Evolutionary conservation across 2,888 invertebrate genomes (phyloP), one percentile per base, ranked within the genome.

Genomic region (Magallana nippona): DNA sequence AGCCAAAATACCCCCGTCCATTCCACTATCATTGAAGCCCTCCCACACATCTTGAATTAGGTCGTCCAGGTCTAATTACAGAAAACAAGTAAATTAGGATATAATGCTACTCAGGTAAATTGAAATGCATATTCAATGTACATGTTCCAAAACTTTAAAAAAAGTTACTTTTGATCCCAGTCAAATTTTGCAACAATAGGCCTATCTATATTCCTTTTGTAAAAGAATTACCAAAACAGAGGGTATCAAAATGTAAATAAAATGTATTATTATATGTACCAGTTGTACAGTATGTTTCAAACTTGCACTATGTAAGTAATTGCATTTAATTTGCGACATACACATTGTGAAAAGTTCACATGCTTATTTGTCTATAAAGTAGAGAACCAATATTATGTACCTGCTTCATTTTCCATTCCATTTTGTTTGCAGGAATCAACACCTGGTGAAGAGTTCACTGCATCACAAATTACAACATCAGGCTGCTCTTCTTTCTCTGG

Each of bases 1-100:
- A 1, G 55, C 55, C 32, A 56, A 58, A 2, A 71, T 55, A 55
- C 55, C 55, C 22, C 79, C 84, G 81, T 71, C 86, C 22, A 86
- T 85, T 62, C 90, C 91, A 81, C 86, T 79, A 63, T 89, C 89
- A 85, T 90, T 89, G 88, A 89, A 91, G 22, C 87, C 89, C 1
- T 91, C 91, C 90, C 91, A 91, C 1, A 91, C 88, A 87, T 87
- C 89, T 81, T 80, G 83, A 13, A 57, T 71, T 62, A 44, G 55
- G 44, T 78, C 8, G 19, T 3, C 19, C 10, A 60, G 19, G n/a
- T 60, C 60, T 60, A 8, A 44, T 44, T 44, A 44, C 44, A 44
- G 19, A 60, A 60, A 60, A 60, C 8, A 17, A n/a, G 19, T 19
- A 19, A n/a, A 60, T 10, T 8, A 19, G 19, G 19, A 19, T 60